Evolutionary conservation across 2,888 invertebrate genomes (phyloP), one percentile per base, ranked within the genome.

Genomic region (Microchrysa polita): DNA sequence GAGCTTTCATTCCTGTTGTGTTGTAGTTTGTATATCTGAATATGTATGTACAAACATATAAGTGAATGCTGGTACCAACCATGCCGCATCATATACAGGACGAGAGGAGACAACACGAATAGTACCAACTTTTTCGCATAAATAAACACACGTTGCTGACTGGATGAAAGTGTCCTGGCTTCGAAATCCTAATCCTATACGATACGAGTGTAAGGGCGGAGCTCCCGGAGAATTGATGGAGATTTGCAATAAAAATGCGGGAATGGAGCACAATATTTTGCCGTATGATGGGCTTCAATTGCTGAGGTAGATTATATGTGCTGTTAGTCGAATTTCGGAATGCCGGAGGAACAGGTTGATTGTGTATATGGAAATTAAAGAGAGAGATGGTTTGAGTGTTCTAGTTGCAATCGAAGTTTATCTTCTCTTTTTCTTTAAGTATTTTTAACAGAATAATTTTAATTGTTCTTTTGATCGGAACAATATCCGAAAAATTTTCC

Each of bases 101-200:
- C 40, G 40, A 42, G 40, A 69, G 69, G 40, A 55, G 69, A 69
- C 57, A 55, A 69, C 55, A 57, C 27, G 67, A 34, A 48, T 20
- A 44, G 65, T 22, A 65, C 5, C 53, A 69, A 55, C 55, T 55
- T 69, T 69, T 69, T 69, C 69, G 57, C 69, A 69, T 69, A 76
- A 76, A 74, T 76, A 76, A 74, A 76, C 74, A 74, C 76, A 76
- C 71, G 72, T 73, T 73, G 69, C 74, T 74, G 74, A 74, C 74
- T 74, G 74, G 76, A 76, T 76, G 69, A 74, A 67, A 40, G 55
- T 69, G 55, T 69, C 69, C 57, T 34, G 57, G 23, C 57, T 69
- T 74, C 71, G 16, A n/a, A 59, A 73, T 73, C 60, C 76, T 71
- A 73, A 76, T 73, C 61, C 73, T 42, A n/a, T n/a, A n/a, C n/a